Conservation (phyloP, 2,888 invertebrate species). For the Spodoptera exigua region DNA sequence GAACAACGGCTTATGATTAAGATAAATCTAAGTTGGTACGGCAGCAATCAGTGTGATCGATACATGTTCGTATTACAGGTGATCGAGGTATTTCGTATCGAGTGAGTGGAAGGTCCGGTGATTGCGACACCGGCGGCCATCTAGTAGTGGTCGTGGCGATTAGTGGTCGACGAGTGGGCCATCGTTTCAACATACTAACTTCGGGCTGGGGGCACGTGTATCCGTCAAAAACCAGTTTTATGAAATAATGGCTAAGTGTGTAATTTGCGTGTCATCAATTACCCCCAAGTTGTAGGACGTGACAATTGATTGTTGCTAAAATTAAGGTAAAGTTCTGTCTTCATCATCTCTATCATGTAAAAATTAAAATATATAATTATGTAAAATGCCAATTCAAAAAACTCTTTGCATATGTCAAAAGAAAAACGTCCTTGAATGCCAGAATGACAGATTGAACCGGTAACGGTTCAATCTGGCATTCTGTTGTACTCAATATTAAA, state of each 20-base stretch:
- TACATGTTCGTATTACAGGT: constrained; percentile 71
- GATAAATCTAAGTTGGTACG: constrained; percentile 38
- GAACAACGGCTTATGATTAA: constrained; percentile 26
- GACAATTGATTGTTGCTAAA: constrained; percentile 10
- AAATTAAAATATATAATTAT: not conserved
- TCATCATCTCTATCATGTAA: not conserved
- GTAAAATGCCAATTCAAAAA: not conserved
- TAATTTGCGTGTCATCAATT: constrained; percentile 63
- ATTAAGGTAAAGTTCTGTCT: constrained; percentile 5
- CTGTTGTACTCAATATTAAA: constrained; percentile 1
- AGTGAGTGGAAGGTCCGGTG: constrained; percentile 84
- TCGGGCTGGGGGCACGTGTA: constrained; percentile 73
- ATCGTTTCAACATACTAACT: constrained; percentile 82
- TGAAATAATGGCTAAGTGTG: constrained; percentile 63
- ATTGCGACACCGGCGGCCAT: constrained; percentile 83
- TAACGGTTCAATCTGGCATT: constrained; percentile 30
- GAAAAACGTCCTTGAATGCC: constrained; percentile 21
- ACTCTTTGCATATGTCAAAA: not conserved
- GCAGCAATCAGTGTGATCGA: constrained; percentile 65
- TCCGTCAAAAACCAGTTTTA: constrained; percentile 72
- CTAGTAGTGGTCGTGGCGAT: constrained; percentile 85
- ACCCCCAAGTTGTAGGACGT: constrained; percentile 49
- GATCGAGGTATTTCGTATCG: constrained; percentile 78
- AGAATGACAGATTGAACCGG: too few relatives aligned
- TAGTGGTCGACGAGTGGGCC: constrained; percentile 81